Base-by-base conservation (phyloP, 2,888 invertebrate genomes). In the Chalcosyrphus nemorum region DNA sequence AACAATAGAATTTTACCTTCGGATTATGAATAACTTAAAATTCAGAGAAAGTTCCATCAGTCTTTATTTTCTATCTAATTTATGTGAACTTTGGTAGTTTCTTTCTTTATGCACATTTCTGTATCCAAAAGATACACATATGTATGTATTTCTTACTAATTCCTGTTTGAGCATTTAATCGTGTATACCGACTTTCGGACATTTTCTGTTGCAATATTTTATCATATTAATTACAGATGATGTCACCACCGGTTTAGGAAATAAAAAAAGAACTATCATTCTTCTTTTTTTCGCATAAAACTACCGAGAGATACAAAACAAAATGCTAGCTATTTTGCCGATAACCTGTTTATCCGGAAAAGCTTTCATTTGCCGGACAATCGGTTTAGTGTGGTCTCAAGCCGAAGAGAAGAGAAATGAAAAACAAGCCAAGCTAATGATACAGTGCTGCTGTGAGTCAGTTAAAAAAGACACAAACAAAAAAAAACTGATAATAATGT, bases 291-390 rank as follows among this genome's bases (percentile, higher is more conserved):
- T 41, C 50, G 24, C 43, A 5, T 13, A 43, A 21, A 11, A 52
- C 38, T 24, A 57, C 21, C 52, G 21, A 35, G 43, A 61, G 15
- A 52, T 15, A 19, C 41, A 19, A 45, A 41, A 57, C 11, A 57
- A 47, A 29, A 59, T 29, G 32, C n/a, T 29, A n/a, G 2, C 29
- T 43, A 11, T 27, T n/a, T 27, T 29, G 11, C 57, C 27, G 35
- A 82, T 56, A 82, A 82, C 81, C 81, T 56, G 81, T 82, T 82
- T 66, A 70, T 35, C 47, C 29, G 56, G 66, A 66, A 74, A 71
- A 61, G 52, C 41, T 66, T 54, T 43, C 52, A 50, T 68, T 52
- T 47, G 35, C 27, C 29, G 7, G 47, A 27, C 24, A 17, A 35
- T 52, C 21, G 7, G 52, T n/a, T n/a, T n/a, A n/a, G n/a, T n/a